Evolutionary conservation across 2,797 vertebrate species (phyloP), one percentile per base, ranked within the genome.

Genomic region (Acipenser transmontanus): DNA sequence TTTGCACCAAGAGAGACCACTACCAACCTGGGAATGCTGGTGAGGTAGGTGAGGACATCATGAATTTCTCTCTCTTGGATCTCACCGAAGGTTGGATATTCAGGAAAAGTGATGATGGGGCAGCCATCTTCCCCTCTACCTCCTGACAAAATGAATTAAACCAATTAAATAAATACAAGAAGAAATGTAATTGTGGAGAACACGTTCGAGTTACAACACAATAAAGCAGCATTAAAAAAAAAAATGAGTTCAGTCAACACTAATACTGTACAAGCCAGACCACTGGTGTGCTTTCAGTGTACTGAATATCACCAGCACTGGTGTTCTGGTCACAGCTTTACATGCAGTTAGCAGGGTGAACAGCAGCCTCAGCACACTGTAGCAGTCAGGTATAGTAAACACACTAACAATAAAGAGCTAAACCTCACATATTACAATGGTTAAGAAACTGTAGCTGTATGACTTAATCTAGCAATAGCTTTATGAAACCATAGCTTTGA

Each of bases 71-170:
- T 86, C 68, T 98, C 95, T 0, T 95, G 92, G 78, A 99, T 91
- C 63, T 98, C 95, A 0, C 92, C 85, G 76, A 99, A 98, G 47
- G 91, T 75, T 10, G 96, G 94, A 74, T 93, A 99, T 80, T 99
- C 95, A 62, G 97, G 97, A 84, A 99, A 99, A 63, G 96, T 93
- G 71, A 99, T 97, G 81, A 99, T 91, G 2, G 96, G 97, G 70
- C 92, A 95, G 70, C 95, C 94, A 74, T 94, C 93, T 74, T 89
- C 86, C n/a, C 93, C 95, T 82, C 95, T 84, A 52, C 97, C 97
- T 49, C 96, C 97, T 98, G 75, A 70, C 50, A 73, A 78, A 80
- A 81, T 74, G 79, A 72, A 66, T 34, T 34, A 34, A 34, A 34
- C 34, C 34, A 34, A 34, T 34, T 34, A 54, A 54, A 54, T n/a